Evolutionary conservation across 2,797 vertebrate genomes (phyloP), one percentile per base, ranked within the genome.

Genomic region (Danionella dracula): DNA sequence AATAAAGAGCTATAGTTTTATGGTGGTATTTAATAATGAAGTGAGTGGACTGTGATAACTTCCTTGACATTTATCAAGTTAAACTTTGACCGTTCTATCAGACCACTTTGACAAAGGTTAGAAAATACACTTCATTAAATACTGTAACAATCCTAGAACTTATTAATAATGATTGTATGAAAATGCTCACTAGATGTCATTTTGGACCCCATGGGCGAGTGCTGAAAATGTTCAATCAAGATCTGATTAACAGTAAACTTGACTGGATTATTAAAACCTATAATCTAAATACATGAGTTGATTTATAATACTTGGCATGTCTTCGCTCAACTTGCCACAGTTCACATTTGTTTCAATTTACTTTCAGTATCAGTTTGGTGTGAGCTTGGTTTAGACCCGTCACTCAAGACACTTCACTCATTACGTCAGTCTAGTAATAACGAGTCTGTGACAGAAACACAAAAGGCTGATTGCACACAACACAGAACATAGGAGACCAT

Each of bases 21-120:
- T 57, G 10, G 20, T 27, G 10, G 29, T 64, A 53, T 64, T 42
- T 38, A 55, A 66, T 59, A 68, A 68, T 54, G 32, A 67, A 42
- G 41, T 57, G 20, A 59, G 62, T 11, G 2, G 32, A 15, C 40
- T n/a, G 42, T 15, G 15, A 65, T 44, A 54, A 62, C 16, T 48
- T 29, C 34, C 37, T 6, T 58, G 61, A 65, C 53, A 56, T 31
- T 55, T 31, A 23, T 21, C 17, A 3, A 48, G 5, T 44, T 48
- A 27, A 60, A 56, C 34, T 58, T 13, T 19, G 50, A n/a, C n/a
- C n/a, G n/a, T n/a, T n/a, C n/a, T n/a, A n/a, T n/a, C n/a, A n/a
- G n/a, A n/a, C n/a, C n/a, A n/a, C n/a, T n/a, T n/a, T n/a, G n/a
- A n/a, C n/a, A n/a, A n/a, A n/a, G n/a, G 53, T 71, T 54, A 53